Evolutionary conservation across 2,888 invertebrate species (phyloP).

Genomic region (Euplagia quadripunctaria): DNA sequence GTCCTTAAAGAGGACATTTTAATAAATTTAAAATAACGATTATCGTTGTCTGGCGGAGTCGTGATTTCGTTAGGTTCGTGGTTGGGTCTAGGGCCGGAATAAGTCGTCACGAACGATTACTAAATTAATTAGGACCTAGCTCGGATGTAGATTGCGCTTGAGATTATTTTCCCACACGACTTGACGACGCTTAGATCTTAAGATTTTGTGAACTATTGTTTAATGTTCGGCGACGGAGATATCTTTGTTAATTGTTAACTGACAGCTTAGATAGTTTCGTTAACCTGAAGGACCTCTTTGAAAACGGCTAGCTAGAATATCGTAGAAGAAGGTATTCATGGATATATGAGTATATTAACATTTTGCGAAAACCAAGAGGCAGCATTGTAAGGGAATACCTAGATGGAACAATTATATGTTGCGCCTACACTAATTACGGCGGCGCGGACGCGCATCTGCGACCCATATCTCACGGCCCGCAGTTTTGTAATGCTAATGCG

Average conservation of each 20-base stretch:
- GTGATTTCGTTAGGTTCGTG: slow-evolving; percentile 87
- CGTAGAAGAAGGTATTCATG: slow-evolving; percentile 6
- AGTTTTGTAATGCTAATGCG: slow-evolving; percentile 80
- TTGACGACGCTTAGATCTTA: slow-evolving; percentile 75
- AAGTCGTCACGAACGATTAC: slow-evolving; percentile 87
- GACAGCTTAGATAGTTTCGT: slow-evolving; percentile 27
- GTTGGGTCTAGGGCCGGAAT: slow-evolving; percentile 82
- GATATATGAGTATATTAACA: slow-evolving; percentile 25
- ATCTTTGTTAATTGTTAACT: slow-evolving; percentile 36
- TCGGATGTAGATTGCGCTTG: slow-evolving; percentile 83
- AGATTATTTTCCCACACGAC: slow-evolving; percentile 87
- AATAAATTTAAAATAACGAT: slow-evolving; percentile 88
- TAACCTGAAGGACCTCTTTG: neutral
- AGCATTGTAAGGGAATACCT: slow-evolving; percentile 53
- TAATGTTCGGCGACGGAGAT: slow-evolving; percentile 54
- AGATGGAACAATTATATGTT: slow-evolving; percentile 82
- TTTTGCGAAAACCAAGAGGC: slow-evolving; percentile 29
- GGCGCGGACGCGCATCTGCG: slow-evolving; percentile 76
- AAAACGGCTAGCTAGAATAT: neutral
- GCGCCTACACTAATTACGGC: slow-evolving; percentile 77
- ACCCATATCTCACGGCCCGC: slow-evolving; percentile 84
- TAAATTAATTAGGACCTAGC: slow-evolving; percentile 87
- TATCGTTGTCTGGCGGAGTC: slow-evolving; percentile 85
- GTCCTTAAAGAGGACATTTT: slow-evolving; percentile 87
- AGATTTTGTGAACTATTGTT: slow-evolving; percentile 79